phyloP scores from a whole-genome alignment of 2,797 vertebrate genomes.

The Neoniphon sammara region DNA sequence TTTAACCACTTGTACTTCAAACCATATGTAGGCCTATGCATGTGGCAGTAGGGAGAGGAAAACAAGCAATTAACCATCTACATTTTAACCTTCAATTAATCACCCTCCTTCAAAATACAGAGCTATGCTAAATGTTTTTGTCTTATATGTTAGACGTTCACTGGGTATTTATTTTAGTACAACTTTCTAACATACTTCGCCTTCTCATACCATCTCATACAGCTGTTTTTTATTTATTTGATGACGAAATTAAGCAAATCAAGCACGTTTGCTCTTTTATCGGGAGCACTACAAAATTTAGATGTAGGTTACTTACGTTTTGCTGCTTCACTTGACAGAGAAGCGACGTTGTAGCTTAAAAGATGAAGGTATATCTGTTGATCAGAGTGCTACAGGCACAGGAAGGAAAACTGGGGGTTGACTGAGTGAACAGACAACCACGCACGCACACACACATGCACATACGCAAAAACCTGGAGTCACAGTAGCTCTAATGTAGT shows the following conservation, averaged over 20 bases:
- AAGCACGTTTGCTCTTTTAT: background rate
- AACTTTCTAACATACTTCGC: background rate
- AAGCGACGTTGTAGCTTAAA: slow-evolving; percentile 41
- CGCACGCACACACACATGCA: slow-evolving; percentile 2
- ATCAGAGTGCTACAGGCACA: slow-evolving; percentile 53
- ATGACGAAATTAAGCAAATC: background rate
- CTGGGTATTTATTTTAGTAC: too few relatives aligned
- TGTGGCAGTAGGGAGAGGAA: background rate
- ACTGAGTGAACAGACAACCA: background rate
- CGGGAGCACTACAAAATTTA: slow-evolving; percentile 12
- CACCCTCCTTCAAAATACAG: background rate
- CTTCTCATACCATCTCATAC: background rate
- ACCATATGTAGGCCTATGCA: background rate
- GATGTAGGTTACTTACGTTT: slow-evolving; percentile 58
- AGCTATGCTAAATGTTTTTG: background rate
- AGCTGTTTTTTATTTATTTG: background rate
- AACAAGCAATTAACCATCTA: background rate
- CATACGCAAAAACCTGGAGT: background rate
- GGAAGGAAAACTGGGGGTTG: slow-evolving; percentile 60
- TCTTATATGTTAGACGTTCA: background rate
- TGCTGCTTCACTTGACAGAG: slow-evolving; percentile 27
- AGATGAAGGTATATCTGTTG: slow-evolving; percentile 59
- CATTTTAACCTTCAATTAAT: background rate
- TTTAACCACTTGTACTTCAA: background rate
- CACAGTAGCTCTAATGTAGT: too few relatives aligned